phyloP scores from a whole-genome alignment of 2,888 invertebrate genomes.

The Tetranychus truncatus region DNA sequence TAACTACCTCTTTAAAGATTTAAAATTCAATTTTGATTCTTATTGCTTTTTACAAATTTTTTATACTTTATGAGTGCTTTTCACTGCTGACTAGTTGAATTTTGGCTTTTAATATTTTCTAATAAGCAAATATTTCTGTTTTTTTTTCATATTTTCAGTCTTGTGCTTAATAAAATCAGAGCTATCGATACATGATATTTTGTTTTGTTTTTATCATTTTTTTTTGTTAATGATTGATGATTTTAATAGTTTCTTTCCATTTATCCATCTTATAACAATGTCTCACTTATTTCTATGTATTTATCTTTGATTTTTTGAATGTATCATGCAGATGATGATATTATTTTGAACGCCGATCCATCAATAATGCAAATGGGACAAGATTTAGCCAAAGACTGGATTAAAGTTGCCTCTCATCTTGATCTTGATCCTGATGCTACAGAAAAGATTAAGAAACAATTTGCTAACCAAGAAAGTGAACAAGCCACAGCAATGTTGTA shows the following conservation, averaged over 20 bases:
- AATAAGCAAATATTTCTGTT: not conserved
- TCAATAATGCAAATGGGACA: constrained; percentile 10
- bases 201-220: not conserved
- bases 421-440: not conserved
- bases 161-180: not conserved
- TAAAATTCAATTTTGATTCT: not conserved
- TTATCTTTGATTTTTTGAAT: not conserved
- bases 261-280: not conserved
- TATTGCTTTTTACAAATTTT: not conserved
- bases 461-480: not conserved
- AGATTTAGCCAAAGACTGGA: constrained; percentile 4
- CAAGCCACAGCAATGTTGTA: not conserved
- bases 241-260: not conserved
- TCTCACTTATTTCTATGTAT: not conserved
- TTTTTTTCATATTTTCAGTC: not conserved
- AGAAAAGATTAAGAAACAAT: constrained; percentile 6
- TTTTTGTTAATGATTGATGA: not conserved
- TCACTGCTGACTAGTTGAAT: too few relatives aligned
- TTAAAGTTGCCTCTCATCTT: constrained; percentile 7
- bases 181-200: not conserved
- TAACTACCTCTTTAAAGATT: too few relatives aligned
- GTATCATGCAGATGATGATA: not conserved
- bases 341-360: not conserved
- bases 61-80: too few relatives aligned
- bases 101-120: too few relatives aligned